A percentile compares a stretch with the other conserved stretches of the same genome.
These are phyloP conservation scores for Calephelis nemesis DNA, from an alignment of 1,140 invertebrate species.

Conservation along the genomic window DNA sequence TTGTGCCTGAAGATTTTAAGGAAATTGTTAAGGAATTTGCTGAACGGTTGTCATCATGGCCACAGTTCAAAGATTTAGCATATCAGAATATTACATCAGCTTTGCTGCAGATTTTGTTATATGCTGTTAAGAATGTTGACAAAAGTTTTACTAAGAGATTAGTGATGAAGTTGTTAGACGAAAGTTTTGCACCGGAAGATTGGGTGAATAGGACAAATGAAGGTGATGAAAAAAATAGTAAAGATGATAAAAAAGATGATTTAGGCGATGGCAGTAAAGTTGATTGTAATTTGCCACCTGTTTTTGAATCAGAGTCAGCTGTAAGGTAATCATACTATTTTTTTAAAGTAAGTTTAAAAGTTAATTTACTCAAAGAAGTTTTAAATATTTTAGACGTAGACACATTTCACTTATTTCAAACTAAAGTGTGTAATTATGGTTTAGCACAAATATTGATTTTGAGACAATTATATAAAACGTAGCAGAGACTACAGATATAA, in stretches of 20 bases:
- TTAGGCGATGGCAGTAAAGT: slow-evolving; percentile 42
- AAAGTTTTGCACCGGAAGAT: slow-evolving; percentile 80
- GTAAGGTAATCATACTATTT: slow-evolving; percentile 56
- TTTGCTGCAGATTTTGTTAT: slow-evolving; percentile 84
- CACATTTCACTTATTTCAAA: too few species aligned
- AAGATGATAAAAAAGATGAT: slow-evolving; percentile 63
- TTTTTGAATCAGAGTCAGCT: slow-evolving; percentile 81
- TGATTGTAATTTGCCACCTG: slow-evolving; percentile 63
- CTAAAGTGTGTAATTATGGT: too few species aligned
- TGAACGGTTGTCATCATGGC: slow-evolving; percentile 83
- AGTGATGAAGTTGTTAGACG: slow-evolving; percentile 81
- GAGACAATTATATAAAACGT: too few species aligned
- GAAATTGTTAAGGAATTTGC: slow-evolving; percentile 84
- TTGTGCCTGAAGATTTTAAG: slow-evolving; percentile 82
- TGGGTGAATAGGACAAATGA: slow-evolving; percentile 41
- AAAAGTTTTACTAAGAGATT: slow-evolving; percentile 80
- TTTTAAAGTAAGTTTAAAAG: too few species aligned
- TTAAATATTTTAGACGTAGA: too few species aligned
- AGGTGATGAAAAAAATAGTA: slow-evolving; percentile 58
- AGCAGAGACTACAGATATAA: too few species aligned
- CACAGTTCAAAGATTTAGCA: slow-evolving; percentile 86
- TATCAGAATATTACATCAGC: slow-evolving; percentile 85
- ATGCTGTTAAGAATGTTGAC: slow-evolving; percentile 82
- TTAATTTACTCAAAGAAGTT: too few species aligned
- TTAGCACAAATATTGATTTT: too few species aligned